phyloP scores from a whole-genome alignment of 2,797 vertebrate species.

The Meda fulgida region DNA sequence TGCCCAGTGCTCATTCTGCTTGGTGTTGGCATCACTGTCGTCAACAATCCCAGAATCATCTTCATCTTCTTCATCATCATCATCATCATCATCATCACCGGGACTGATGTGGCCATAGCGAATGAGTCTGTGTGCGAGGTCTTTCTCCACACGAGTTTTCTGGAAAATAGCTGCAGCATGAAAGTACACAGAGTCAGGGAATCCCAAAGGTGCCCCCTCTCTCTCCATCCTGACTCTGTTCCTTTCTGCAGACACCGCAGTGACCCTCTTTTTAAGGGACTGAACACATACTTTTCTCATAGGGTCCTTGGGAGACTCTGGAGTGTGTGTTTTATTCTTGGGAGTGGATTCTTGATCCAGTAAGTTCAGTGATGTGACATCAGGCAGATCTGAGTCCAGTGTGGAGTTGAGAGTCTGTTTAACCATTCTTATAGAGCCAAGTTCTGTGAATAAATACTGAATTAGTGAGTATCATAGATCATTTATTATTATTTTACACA shows the following conservation, averaged over 20 bases:
- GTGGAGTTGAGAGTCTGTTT: conserved; percentile 2
- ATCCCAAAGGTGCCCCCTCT: background rate
- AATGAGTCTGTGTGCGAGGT: conserved; percentile 66
- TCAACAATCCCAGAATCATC: background rate
- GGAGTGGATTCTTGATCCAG: conserved; percentile 16
- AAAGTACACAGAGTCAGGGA: conserved; percentile 78
- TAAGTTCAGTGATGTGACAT: conserved; percentile 36
- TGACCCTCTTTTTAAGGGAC: background rate
- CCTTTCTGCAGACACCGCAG: background rate
- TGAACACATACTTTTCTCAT: background rate
- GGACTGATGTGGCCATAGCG: conserved; percentile 69
- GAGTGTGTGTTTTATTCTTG: conserved; percentile 8
- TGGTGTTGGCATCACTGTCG: conserved; percentile 43
- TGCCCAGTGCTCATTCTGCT: conserved; percentile 71
- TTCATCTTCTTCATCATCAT: background rate
- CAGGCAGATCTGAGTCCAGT: conserved; percentile 34
- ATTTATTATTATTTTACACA: background rate
- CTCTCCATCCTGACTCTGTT: conserved; percentile 11
- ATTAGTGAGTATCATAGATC: background rate
- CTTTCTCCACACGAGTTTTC: conserved; percentile 77
- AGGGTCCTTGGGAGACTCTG: background rate
- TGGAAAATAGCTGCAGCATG: conserved; percentile 88
- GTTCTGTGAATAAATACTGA: background rate
- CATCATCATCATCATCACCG: background rate
- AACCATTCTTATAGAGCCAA: background rate